These are phyloP conservation scores for Siniperca obscura DNA, from an alignment of 2,797 vertebrate genomes.

Conservation along the genomic window DNA sequence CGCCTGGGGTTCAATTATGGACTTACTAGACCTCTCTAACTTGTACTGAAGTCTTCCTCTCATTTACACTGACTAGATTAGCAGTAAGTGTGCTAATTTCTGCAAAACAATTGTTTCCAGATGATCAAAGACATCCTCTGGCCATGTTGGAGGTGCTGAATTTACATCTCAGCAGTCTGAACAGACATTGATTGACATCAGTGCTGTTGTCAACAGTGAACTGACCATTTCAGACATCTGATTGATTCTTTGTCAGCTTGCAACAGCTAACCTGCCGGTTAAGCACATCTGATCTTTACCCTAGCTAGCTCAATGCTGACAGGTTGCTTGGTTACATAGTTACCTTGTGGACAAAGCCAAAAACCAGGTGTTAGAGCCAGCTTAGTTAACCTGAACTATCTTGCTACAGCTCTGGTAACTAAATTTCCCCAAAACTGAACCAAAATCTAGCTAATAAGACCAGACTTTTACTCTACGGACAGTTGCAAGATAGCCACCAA, in stretches of 20 bases:
- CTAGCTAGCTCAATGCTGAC: not conserved
- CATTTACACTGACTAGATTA: constrained; percentile 8
- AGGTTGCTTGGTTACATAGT: not conserved
- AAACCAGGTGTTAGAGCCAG: not conserved
- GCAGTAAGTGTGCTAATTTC: constrained; percentile 24
- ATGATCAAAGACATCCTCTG: constrained; percentile 20
- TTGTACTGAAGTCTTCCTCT: constrained; percentile 3
- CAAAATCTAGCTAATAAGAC: not conserved
- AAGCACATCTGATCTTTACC: constrained; percentile 3
- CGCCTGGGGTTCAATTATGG: not conserved
- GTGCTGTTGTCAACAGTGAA: not conserved
- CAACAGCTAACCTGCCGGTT: not conserved
- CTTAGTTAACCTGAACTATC: not conserved
- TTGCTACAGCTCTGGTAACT: not conserved
- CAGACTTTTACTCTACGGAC: not conserved
- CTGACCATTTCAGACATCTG: constrained; percentile 34
- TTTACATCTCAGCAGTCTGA: constrained; percentile 9
- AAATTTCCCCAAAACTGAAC: not conserved
- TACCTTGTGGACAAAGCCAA: not conserved
- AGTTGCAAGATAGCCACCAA: not conserved
- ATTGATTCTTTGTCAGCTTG: constrained; percentile 46
- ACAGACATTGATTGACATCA: constrained; percentile 29
- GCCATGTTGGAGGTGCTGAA: not conserved
- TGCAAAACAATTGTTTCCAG: constrained; percentile 9
- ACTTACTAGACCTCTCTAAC: not conserved